phyloP scores from a whole-genome alignment of 2,113 vertebrate genomes.

The Callorhinus ursinus region DNA sequence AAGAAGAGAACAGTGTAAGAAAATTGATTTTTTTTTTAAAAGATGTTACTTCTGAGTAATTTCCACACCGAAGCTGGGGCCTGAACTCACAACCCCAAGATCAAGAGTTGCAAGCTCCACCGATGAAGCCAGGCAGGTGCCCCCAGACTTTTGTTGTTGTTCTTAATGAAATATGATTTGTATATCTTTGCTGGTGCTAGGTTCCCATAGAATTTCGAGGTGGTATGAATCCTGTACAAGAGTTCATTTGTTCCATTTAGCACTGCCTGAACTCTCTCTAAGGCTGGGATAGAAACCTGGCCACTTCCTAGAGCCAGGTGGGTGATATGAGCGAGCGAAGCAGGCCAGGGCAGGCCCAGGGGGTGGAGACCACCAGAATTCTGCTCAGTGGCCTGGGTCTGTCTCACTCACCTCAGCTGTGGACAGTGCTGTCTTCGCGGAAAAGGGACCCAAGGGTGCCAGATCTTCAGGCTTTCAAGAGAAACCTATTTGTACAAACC shows the following conservation, averaged over 20 bases:
- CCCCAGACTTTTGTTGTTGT: neutral
- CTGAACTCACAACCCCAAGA: neutral
- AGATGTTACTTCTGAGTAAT: neutral
- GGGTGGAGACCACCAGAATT: neutral
- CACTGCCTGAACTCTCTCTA: neutral
- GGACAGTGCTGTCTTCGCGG: neutral
- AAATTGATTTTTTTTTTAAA: neutral
- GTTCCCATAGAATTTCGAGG: neutral
- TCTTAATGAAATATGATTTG: neutral
- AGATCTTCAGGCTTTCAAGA: neutral
- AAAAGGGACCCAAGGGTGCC: neutral
- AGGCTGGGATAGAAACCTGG: neutral
- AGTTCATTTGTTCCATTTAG: neutral
- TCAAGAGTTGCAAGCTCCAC: neutral
- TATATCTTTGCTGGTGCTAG: neutral
- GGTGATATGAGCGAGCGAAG: neutral
- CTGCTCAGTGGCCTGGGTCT: neutral
- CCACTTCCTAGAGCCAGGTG: neutral
- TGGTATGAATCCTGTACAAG: neutral
- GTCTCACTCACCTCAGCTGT: accelerated
- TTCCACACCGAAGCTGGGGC: neutral
- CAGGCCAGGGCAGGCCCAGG: neutral
- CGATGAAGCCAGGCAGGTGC: neutral
- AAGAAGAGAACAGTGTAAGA: neutral
- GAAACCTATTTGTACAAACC: neutral